Evolutionary conservation across 2,797 vertebrate genomes (phyloP).

Genomic region (Sandelia bainsii): DNA sequence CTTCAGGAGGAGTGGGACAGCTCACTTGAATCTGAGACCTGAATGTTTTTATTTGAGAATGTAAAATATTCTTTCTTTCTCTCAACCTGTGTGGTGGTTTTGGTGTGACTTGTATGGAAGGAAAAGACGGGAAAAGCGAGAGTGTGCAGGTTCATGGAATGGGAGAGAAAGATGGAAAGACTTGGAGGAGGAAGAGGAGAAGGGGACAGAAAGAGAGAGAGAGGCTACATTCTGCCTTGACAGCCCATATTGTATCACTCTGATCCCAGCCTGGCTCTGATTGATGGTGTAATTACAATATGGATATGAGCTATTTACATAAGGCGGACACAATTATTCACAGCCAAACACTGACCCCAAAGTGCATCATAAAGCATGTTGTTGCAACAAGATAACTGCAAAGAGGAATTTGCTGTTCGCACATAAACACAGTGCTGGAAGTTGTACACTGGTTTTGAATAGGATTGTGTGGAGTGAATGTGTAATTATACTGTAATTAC

Average conservation of each 20-base stretch:
- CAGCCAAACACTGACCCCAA: conserved; percentile 39
- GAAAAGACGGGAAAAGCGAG: neutral
- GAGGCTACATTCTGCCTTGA: conserved; percentile 47
- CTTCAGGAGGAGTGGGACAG: neutral
- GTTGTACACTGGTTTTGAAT: neutral
- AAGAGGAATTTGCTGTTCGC: conserved; percentile 22
- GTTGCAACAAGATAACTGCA: neutral
- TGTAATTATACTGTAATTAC: neutral
- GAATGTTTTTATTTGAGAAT: neutral
- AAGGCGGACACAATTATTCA: conserved; percentile 51
- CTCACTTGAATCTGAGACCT: neutral
- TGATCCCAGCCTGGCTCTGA: conserved; percentile 66
- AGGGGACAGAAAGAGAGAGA: neutral
- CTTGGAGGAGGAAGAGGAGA: conserved; percentile 20
- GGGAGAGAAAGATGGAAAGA: conserved; percentile 25
- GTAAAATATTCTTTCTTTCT: neutral
- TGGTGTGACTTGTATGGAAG: conserved; percentile 6
- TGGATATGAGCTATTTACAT: conserved; percentile 74
- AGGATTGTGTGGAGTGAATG: neutral
- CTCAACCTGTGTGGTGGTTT: neutral
- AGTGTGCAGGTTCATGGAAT: conserved; percentile 7
- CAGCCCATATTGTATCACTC: conserved; percentile 63
- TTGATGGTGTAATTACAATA: conserved; percentile 72
- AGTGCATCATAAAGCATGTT: conserved; percentile 26
- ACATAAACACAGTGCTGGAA: neutral